phyloP scores from a whole-genome alignment of 2,797 vertebrate genomes.

The Myotis daubentonii region DNA sequence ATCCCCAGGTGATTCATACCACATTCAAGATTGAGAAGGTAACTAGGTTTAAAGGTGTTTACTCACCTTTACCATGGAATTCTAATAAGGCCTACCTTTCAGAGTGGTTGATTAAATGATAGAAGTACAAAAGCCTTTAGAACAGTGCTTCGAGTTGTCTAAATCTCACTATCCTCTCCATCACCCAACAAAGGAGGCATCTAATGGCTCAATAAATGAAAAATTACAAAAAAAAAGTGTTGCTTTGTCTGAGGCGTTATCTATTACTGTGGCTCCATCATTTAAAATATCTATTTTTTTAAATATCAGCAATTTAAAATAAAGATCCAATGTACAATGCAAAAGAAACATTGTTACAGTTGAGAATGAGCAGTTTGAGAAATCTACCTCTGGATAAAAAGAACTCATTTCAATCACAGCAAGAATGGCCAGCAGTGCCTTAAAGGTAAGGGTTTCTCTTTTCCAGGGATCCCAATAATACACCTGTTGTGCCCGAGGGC shows the following conservation, averaged over 20 bases:
- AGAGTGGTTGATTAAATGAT: not conserved
- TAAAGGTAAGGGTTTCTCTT: not conserved
- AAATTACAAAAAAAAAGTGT: not conserved
- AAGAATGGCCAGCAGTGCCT: not conserved
- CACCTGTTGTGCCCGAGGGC: conserved; percentile 29
- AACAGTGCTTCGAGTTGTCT: not conserved
- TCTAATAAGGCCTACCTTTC: not conserved
- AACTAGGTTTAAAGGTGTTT: not conserved
- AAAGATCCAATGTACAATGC: not conserved
- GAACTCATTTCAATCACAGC: not conserved
- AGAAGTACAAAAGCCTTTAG: not conserved
- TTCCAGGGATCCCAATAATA: conserved; percentile 42
- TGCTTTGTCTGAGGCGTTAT: not conserved
- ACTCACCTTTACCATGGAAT: not conserved
- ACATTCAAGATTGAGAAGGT: not conserved
- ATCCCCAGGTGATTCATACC: not conserved
- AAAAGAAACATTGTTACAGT: not conserved
- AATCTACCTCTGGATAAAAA: not conserved
- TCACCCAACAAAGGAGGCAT: not conserved
- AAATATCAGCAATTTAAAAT: not conserved
- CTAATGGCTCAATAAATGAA: not conserved
- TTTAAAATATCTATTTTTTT: not conserved
- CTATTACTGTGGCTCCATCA: not conserved
- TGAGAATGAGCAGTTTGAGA: not conserved
- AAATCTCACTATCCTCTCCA: not conserved